Percentiles rank a stretch among this genome's conserved stretches.
Evolutionary conservation across 2,797 vertebrate genomes (phyloP).

Genomic region (Leuciscus waleckii): DNA sequence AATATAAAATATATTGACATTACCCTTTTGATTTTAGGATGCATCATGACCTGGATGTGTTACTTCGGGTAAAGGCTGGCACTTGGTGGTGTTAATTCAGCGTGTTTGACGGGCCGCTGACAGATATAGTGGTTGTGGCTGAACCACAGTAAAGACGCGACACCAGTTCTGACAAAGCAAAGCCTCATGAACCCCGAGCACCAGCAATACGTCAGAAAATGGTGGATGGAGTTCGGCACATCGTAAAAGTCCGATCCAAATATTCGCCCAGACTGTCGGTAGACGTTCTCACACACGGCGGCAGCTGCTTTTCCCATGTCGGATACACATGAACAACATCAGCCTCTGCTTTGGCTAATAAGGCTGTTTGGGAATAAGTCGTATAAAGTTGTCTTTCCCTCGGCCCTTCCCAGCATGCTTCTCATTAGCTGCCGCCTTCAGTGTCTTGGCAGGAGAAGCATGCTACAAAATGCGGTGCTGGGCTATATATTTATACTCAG

Average conservation of each 20-base stretch:
- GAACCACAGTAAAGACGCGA: neutral
- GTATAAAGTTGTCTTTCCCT: slow-evolving; percentile 33
- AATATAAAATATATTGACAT: neutral
- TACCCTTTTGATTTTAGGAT: neutral
- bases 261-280: neutral
- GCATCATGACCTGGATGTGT: neutral
- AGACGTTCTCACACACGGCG: neutral
- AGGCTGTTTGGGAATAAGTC: slow-evolving; percentile 16
- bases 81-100: neutral
- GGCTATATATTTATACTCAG: slow-evolving; percentile 69
- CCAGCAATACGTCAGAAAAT: neutral
- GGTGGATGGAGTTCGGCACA: neutral
- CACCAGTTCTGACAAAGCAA: neutral
- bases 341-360: slow-evolving; percentile 3
- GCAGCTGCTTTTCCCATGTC: neutral
- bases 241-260: slow-evolving; percentile 2
- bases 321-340: neutral
- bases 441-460: slow-evolving; percentile 57
- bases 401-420: slow-evolving; percentile 58
- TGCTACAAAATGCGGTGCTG: slow-evolving; percentile 51
- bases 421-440: slow-evolving; percentile 69
- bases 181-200: neutral
- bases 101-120: neutral
- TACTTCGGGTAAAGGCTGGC: neutral
- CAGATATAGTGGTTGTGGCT: neutral